Evolutionary conservation across 2,797 vertebrate species (phyloP), one percentile per base, ranked within the genome.

Genomic region (Emydoidea blandingii): DNA sequence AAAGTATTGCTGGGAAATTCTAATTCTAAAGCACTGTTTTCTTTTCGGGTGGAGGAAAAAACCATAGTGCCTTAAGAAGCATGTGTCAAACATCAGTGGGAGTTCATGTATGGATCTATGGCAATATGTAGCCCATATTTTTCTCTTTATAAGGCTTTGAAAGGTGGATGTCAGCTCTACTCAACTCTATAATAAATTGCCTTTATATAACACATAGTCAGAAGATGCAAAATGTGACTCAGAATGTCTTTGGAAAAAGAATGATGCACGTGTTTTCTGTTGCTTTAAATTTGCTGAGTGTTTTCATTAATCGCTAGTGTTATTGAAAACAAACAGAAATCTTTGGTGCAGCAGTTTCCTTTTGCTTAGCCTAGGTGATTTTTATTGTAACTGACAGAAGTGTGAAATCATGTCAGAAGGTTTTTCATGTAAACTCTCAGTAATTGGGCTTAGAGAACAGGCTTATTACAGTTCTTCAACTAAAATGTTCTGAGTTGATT

Each of bases 351-450:
- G 50, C 79, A 65, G 56, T 59, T 93, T 11, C 54, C 57, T 88
- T 97, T 95, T 94, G 79, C 88, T 92, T 87, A 88, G 88, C 76
- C 29, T 85, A 78, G 59, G 85, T 59, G 82, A 37, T 72, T 95
- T 86, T 23, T 52, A 14, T 78, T 87, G 8, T 49, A 87, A 72
- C 86, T 93, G 93, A 41, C 86, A 90, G 92, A 78, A 83, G 86
- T 0, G 0, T 87, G 87, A 97, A 96, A 83, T 86, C 0, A 0
- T 52, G 59, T 91, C 76, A 88, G 62, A 52, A 79, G 19, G 86
- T 81, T 88, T 84, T 91, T 25, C 74, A 44, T 86, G 81, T 87
- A 87, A 44, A 31, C 31, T 79, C 59, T 81, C 81, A 56, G 2
- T 52, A 2, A 21, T 56, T 76, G 79, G 14, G 34, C 68, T 47